Evolutionary conservation across 2,888 invertebrate genomes (phyloP), one percentile per base, ranked within the genome.

Genomic region (Ceratothoa steindachneri): DNA sequence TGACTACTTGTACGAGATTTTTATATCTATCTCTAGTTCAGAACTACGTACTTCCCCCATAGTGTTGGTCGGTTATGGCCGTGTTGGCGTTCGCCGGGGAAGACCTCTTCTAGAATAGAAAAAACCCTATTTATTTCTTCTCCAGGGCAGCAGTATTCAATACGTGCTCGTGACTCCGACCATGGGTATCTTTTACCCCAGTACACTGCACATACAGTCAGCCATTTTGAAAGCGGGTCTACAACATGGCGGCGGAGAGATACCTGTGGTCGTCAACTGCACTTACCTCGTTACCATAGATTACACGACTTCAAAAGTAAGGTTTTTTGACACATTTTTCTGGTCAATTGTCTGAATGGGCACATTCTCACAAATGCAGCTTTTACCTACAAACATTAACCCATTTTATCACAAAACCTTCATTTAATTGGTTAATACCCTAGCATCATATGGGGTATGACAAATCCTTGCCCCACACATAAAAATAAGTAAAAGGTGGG

Each of bases 121-220:
- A 41, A 9, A 15, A 41, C 15, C 15, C 7, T 41, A 41, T 41
- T 41, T 15, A 60, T 4, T 4, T 4, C n/a, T 64, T n/a, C 19
- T 55, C 3, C 76, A 76, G 76, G 70, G 71, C 3, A 70, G 71
- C 15, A 72, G 73, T 41, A 71, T 53, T 28, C 73, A 69, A 0
- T 76, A 74, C 55, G 72, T 77, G 9, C 64, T 73, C 51, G 77
- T 80, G 31, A 73, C 75, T n/a, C 80, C 80, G 5, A 30, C 70
- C n/a, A 73, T 73, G 15, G 80, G 80, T 2, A 30, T 80, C n/a
- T 68, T 69, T 53, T 80, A 75, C 72, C 80, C 80, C 3, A 77
- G 77, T 22, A 68, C 72, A 1, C 55, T 70, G 55, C 80, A 80
- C 66, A 73, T 80, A 66, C 53, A 75, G 0, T 64, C 73, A 31